Evolutionary conservation across 2,113 vertebrate species (phyloP).

Genomic region (Epinephelus lanceolatus): DNA sequence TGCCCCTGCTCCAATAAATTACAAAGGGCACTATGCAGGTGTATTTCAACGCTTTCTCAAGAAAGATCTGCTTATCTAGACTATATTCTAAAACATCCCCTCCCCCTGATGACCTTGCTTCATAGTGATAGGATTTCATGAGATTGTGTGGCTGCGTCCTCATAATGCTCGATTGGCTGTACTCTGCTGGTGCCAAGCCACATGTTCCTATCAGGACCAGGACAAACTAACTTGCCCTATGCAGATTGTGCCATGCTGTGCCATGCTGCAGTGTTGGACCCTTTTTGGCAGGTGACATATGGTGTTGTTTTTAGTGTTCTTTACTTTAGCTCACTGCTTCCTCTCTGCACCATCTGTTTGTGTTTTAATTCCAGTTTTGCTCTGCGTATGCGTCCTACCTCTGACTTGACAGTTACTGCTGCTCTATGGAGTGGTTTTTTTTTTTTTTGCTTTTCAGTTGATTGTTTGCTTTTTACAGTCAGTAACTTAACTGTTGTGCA

Average conservation of each 20-base stretch:
- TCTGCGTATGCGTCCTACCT: not conserved
- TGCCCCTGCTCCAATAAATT: not conserved
- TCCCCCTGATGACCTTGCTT: not conserved
- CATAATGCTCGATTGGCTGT: slow-evolving; percentile 30
- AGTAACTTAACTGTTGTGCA: not conserved
- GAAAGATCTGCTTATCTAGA: not conserved
- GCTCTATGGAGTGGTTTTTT: not conserved
- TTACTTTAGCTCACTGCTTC: not conserved
- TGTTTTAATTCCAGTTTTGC: not conserved
- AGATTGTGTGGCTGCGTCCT: slow-evolving; percentile 28
- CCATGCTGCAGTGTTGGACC: not conserved
- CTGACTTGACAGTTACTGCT: not conserved
- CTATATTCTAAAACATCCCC: not conserved
- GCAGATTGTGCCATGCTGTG: slow-evolving; percentile 34
- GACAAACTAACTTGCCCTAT: slow-evolving; percentile 44
- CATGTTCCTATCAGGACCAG: slow-evolving; percentile 18
- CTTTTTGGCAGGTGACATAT: slow-evolving; percentile 40
- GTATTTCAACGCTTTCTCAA: not conserved
- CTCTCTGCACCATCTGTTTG: slow-evolving; percentile 6
- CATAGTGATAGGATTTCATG: slow-evolving; percentile 13
- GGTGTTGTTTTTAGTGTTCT: slow-evolving; percentile 30
- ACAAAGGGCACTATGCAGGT: not conserved
- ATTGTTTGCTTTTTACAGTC: not conserved
- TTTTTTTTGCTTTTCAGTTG: not conserved
- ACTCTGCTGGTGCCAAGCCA: slow-evolving; percentile 11